Percentiles rank a stretch among this genome's conserved stretches.
Evolutionary conservation across 1,140 invertebrate species (phyloP).

Genomic region (Hylyphantes graminicola): DNA sequence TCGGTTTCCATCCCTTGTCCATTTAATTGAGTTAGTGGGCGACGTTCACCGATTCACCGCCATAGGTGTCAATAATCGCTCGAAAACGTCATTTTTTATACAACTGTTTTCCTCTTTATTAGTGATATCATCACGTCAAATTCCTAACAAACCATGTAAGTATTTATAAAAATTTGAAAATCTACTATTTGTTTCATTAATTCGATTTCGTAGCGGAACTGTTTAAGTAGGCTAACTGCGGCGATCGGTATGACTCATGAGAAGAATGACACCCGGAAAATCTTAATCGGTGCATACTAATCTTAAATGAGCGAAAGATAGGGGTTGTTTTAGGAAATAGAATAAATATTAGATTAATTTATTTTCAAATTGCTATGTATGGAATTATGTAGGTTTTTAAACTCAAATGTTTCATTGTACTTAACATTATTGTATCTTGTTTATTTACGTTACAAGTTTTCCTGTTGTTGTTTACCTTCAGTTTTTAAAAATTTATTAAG

Average conservation of each 20-base stretch:
- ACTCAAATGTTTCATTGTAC: too few species aligned
- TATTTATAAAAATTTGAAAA: not conserved
- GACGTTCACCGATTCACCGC: constrained; percentile 52
- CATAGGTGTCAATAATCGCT: constrained; percentile 24
- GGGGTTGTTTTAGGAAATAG: too few species aligned
- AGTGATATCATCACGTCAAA: too few species aligned
- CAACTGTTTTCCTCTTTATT: not conserved
- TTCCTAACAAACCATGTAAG: not conserved
- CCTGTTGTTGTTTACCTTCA: too few species aligned
- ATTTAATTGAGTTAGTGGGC: constrained; percentile 59
- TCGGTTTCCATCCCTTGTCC: too few species aligned
- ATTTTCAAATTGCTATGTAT: too few species aligned
- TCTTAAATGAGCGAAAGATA: too few species aligned
- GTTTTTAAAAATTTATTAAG: too few species aligned
- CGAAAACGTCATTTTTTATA: constrained; percentile 7
- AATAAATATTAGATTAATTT: too few species aligned
- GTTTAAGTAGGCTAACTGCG: not conserved
- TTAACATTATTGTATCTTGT: too few species aligned
- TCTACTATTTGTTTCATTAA: not conserved
- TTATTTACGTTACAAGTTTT: too few species aligned
- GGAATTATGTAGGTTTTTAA: too few species aligned
- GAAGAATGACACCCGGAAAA: constrained; percentile 57
- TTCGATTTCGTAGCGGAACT: not conserved
- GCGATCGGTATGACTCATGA: constrained; percentile 43
- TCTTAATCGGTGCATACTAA: not conserved